Evolutionary conservation across 2,888 invertebrate genomes (phyloP), one percentile per base, ranked within the genome.

Genomic region (Scaptomyza polygonia): DNA sequence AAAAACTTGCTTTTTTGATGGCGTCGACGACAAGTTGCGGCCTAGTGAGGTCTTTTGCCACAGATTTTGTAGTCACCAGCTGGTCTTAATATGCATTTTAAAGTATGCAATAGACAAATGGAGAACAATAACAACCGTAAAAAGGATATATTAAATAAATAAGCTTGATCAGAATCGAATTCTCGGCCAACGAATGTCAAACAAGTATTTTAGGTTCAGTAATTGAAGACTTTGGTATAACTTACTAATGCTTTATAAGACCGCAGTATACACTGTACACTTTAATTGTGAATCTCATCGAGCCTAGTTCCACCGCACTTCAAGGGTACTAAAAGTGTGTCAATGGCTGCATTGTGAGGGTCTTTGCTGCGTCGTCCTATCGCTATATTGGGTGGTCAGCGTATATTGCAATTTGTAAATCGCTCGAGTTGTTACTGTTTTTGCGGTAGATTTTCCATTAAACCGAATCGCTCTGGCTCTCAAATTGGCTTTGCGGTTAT

Each of bases 401-500:
- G 66, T 45, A 63, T 71, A 67, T 67, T 81, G 75, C 79, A 74
- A 79, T 84, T 84, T 77, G 67, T 71, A 75, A 83, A 77, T 80
- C 83, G 71, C 72, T 77, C 67, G 83, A 83, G 80, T 75, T 83
- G 86, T 77, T 83, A 67, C 84, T 77, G 79, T 74, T 88, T 61
- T 66, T 87, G 88, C 63, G 88, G 88, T 87, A 73, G 86, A 78
- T 79, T 82, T 88, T 85, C 86, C 86, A 86, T 88, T 88, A 85
- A 78, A 85, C 74, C 88, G 86, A 85, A 78, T 82, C 61, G 74
- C 66, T 61, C 69, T 62, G 76, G 64, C 65, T 65, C 68, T 86
- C 52, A 77, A 86, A 85, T 89, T 88, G 82, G 77, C 79, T 78
- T 83, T 88, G 88, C 54, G 89, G 88, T 85, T 71, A 64, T 68